Evolutionary conservation across 2,797 vertebrate genomes (phyloP).

Genomic region (Phrynocephalus forsythii): DNA sequence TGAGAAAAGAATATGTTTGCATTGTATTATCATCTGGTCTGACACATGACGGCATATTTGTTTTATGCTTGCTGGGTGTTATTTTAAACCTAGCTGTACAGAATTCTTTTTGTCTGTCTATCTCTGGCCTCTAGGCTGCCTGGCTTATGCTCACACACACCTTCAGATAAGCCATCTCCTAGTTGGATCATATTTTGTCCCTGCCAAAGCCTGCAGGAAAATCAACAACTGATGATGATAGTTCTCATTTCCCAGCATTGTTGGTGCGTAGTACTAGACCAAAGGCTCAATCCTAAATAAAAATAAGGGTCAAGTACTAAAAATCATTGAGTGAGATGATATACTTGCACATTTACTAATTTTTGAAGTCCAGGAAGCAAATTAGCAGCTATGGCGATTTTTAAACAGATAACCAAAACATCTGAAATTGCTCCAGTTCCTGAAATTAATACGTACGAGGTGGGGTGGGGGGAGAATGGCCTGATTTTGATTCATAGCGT

Average conservation of each 20-base stretch:
- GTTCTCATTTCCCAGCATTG: background rate
- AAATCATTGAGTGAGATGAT: too few relatives aligned
- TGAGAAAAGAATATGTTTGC: constrained; percentile 26
- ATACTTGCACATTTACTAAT: too few relatives aligned
- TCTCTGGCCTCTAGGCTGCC: constrained; percentile 1
- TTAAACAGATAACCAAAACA: too few relatives aligned
- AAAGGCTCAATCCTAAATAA: background rate
- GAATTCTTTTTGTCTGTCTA: constrained; percentile 4
- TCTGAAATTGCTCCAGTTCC: too few relatives aligned
- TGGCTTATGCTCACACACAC: background rate
- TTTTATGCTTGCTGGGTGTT: constrained; percentile 16
- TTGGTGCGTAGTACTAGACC: too few relatives aligned
- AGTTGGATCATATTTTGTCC: background rate
- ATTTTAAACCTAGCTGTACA: constrained; percentile 15
- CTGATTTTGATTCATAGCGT: too few relatives aligned
- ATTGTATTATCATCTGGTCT: background rate
- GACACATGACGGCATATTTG: background rate
- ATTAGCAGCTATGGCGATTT: too few relatives aligned
- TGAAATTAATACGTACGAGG: too few relatives aligned
- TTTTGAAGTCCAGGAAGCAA: too few relatives aligned
- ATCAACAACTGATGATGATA: background rate
- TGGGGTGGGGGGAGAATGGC: too few relatives aligned
- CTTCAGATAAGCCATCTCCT: background rate
- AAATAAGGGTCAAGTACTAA: background rate
- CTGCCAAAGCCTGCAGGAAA: background rate